Evolutionary conservation across 2,113 vertebrate genomes (phyloP).

Genomic region (Megalops atlanticus): DNA sequence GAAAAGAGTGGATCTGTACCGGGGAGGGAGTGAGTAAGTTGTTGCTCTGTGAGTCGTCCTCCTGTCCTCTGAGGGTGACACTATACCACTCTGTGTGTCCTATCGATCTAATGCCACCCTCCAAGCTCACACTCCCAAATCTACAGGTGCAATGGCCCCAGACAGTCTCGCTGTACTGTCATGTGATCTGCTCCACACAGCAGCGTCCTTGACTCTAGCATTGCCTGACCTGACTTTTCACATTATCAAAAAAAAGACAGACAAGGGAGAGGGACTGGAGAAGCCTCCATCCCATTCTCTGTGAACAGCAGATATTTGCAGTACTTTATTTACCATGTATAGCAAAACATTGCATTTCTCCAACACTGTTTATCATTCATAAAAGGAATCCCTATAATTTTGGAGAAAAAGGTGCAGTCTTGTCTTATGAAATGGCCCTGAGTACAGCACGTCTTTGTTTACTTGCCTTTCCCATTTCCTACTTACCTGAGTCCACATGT

Average conservation of each 20-base stretch:
- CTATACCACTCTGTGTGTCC: not conserved
- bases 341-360: too few relatives aligned
- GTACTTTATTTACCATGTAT: too few relatives aligned
- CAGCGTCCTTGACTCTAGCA: not conserved
- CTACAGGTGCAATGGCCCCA: not conserved
- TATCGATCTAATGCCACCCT: not conserved
- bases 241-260: not conserved
- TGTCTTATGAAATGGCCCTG: too few relatives aligned
- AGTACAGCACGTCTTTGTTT: too few relatives aligned
- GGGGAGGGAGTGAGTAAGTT: too few relatives aligned
- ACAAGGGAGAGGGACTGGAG: not conserved
- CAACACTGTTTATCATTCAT: too few relatives aligned
- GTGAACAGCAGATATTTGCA: too few relatives aligned
- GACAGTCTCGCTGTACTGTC: not conserved
- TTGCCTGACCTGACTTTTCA: not conserved
- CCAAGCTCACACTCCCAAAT: not conserved
- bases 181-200: not conserved
- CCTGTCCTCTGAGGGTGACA: not conserved
- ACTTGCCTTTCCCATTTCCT: too few relatives aligned
- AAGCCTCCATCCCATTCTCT: not conserved
- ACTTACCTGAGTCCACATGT: too few relatives aligned
- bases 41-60: constrained; percentile 1
- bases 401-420: too few relatives aligned
- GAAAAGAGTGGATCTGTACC: not conserved
- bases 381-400: too few relatives aligned